Evolutionary conservation across 2,113 vertebrate genomes (phyloP).

Genomic region (Oenanthe melanoleuca): DNA sequence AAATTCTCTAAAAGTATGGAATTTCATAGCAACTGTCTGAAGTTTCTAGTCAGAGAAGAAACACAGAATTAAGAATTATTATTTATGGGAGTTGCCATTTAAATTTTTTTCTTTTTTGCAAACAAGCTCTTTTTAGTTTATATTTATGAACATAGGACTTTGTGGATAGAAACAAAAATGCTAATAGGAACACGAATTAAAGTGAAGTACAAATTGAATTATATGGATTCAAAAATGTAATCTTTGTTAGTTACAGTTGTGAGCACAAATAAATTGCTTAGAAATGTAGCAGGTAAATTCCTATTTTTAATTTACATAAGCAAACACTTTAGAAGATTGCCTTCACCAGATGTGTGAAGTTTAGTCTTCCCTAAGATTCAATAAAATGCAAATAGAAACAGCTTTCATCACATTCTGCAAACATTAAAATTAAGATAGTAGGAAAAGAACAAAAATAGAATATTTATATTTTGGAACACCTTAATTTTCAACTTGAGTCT

Average conservation of each 20-base stretch:
- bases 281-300: slow-evolving; percentile 55
- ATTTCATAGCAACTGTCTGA: neutral
- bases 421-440: slow-evolving; percentile 52
- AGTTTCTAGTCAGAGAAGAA: neutral
- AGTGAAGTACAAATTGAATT: slow-evolving; percentile 61
- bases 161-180: slow-evolving; percentile 17
- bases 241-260: slow-evolving; percentile 63
- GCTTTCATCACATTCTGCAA: slow-evolving; percentile 57
- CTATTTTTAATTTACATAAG: slow-evolving; percentile 61
- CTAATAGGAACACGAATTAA: slow-evolving; percentile 25
- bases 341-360: slow-evolving; percentile 50
- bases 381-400: slow-evolving; percentile 49
- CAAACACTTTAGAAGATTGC: slow-evolving; percentile 59
- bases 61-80: neutral
- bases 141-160: neutral
- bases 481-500: slow-evolving; percentile 22
- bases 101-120: neutral
- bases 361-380: slow-evolving; percentile 52
- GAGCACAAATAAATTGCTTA: slow-evolving; percentile 63
- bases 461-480: slow-evolving; percentile 8
- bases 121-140: neutral
- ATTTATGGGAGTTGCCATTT: neutral
- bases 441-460: neutral
- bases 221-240: slow-evolving; percentile 56
- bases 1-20: neutral